phyloP scores from a whole-genome alignment of 2,888 invertebrate genomes.

The Anodontia alba region DNA sequence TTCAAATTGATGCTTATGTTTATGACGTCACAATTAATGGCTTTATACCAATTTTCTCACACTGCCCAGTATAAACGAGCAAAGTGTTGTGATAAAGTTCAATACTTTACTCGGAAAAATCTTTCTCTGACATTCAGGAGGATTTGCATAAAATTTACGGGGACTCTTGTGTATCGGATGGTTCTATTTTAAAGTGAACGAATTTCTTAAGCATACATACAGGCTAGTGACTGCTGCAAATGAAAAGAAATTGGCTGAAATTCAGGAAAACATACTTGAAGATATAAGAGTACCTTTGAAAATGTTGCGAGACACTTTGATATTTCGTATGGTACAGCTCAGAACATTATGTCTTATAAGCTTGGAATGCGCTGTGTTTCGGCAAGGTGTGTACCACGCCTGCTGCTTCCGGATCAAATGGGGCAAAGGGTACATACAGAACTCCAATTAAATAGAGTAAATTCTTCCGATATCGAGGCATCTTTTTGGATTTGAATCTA shows the following conservation, averaged over 20 bases:
- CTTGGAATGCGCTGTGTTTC: neutral
- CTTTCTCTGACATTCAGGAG: neutral
- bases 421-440: neutral
- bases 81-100: neutral
- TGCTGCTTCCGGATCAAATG: neutral
- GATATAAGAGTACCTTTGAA: too few species aligned
- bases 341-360: neutral
- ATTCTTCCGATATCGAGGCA: too few species aligned
- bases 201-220: neutral
- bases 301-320: neutral
- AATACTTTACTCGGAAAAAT: neutral
- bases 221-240: neutral
- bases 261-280: too few species aligned
- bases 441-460: too few species aligned
- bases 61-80: neutral
- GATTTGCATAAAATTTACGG: neutral
- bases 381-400: neutral
- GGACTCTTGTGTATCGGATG: neutral
- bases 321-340: too few species aligned
- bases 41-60: neutral
- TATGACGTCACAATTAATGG: neutral
- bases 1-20: neutral
- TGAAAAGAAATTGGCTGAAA: neutral
- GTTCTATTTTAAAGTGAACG: slow-evolving; percentile 5
- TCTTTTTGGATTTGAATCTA: too few species aligned